Evolutionary conservation across 2,113 vertebrate genomes (phyloP).

Genomic region (Blennius ocellaris): DNA sequence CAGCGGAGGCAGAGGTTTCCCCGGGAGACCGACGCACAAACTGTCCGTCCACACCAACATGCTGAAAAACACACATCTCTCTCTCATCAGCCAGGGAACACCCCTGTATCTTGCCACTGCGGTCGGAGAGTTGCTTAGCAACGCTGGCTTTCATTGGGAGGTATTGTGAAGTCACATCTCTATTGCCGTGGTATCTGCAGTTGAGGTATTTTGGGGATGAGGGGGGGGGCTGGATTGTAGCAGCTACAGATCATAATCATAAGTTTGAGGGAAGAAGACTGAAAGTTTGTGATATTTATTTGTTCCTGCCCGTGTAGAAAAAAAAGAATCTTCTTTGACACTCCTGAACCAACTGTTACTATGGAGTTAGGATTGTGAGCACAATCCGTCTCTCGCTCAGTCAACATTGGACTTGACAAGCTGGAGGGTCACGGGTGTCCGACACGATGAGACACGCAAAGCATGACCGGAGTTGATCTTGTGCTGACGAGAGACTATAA

Average conservation of each 20-base stretch:
- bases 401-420: neutral
- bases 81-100: conserved; percentile 76
- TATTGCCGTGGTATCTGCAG: conserved; percentile 54
- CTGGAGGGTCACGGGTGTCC: neutral
- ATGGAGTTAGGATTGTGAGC: no score
- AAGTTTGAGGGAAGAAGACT: conserved; percentile 32
- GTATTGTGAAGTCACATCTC: conserved; percentile 65
- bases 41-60: conserved; percentile 22
- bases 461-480: conserved; percentile 8
- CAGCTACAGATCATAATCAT: conserved; percentile 1
- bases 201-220: conserved; percentile 12
- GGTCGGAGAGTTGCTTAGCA: conserved; percentile 77
- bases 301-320: neutral
- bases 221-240: conserved; percentile 39
- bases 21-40: conserved; percentile 35
- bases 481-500: conserved; percentile 5
- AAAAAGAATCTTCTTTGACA: neutral
- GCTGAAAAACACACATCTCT: conserved; percentile 35
- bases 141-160: conserved; percentile 71
- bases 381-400: no score
- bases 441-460: neutral
- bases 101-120: conserved; percentile 76
- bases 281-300: conserved; percentile 22
- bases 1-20: neutral
- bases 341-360: neutral